Percentiles rank a stretch among this genome's conserved stretches.
These are phyloP conservation scores for Scaptomyza polygonia DNA, from an alignment of 2,888 invertebrate genomes.

Conservation along the genomic window DNA sequence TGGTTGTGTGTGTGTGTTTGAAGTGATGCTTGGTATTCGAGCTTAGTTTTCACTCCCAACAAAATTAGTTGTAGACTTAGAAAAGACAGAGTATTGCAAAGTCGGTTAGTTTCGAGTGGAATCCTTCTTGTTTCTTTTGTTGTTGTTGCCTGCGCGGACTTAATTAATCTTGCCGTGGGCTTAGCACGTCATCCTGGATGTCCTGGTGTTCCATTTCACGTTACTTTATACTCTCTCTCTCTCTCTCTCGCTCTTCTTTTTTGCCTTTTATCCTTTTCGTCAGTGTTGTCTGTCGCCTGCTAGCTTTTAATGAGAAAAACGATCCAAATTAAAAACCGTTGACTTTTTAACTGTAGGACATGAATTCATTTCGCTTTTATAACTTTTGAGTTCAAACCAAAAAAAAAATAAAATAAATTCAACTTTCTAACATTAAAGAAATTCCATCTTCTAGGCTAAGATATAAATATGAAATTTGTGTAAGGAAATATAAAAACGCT, in stretches of 20 bases:
- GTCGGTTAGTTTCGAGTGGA: background rate
- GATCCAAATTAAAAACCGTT: background rate
- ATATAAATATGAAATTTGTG: slow-evolving; percentile 20
- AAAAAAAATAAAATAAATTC: slow-evolving; percentile 32
- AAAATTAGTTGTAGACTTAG: too few species aligned
- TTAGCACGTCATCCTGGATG: slow-evolving; percentile 63
- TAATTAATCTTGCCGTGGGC: slow-evolving; percentile 76
- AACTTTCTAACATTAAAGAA: slow-evolving; percentile 12
- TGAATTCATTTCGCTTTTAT: slow-evolving; percentile 8
- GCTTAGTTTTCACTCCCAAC: too few species aligned
- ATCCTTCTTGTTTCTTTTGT: too few species aligned
- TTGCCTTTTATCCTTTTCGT: slow-evolving; percentile 39
- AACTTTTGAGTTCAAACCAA: slow-evolving; percentile 57
- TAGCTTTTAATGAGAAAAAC: slow-evolving; percentile 43
- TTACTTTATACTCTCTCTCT: slow-evolving; percentile 17
- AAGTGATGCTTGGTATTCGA: too few species aligned
- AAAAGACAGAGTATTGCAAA: slow-evolving; percentile 14
- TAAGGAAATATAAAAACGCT: background rate
- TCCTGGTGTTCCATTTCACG: slow-evolving; percentile 51
- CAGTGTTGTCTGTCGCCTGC: slow-evolving; percentile 48
- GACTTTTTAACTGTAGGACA: slow-evolving; percentile 56
- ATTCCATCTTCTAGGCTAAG: background rate
- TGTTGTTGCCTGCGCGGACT: slow-evolving; percentile 58
- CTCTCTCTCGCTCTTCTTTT: background rate
- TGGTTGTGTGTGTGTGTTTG: too few species aligned